Conservation (phyloP, 2,113 vertebrate genomes). For the Sciurus niger region DNA sequence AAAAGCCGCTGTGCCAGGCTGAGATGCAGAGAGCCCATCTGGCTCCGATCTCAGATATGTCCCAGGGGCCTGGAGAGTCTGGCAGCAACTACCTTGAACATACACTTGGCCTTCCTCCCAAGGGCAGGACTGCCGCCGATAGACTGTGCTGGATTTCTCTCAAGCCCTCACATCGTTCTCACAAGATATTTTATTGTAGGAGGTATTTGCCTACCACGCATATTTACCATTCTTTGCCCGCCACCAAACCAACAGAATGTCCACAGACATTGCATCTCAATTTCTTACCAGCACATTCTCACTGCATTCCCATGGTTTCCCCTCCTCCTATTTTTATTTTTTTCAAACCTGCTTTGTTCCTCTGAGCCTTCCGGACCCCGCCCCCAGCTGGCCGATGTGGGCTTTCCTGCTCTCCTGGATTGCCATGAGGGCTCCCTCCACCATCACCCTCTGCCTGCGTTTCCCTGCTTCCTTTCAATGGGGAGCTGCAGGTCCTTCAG, state of each 20-base stretch:
- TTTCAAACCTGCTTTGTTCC: background rate
- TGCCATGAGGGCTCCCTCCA: background rate
- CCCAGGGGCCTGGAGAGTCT: constrained; percentile 30
- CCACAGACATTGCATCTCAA: constrained; percentile 61
- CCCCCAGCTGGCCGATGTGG: background rate
- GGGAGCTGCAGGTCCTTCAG: background rate
- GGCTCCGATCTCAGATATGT: constrained; percentile 21
- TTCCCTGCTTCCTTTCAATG: background rate
- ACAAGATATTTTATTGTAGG: constrained; percentile 66
- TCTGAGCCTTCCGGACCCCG: background rate
- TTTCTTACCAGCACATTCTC: constrained; percentile 71
- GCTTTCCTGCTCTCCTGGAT: background rate
- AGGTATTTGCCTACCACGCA: constrained; percentile 71
- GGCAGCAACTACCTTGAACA: constrained; percentile 45
- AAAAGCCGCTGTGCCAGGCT: background rate
- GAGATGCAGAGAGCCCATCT: constrained; percentile 31
- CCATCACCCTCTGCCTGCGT: background rate
- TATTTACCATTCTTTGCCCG: constrained; percentile 77
- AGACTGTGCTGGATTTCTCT: constrained; percentile 59
- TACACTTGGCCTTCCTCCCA: constrained; percentile 69
- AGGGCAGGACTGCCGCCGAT: constrained; percentile 37
- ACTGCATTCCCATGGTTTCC: constrained; percentile 48
- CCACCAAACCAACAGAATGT: constrained; percentile 77
- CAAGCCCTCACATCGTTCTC: constrained; percentile 58
- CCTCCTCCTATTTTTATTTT: background rate